These are phyloP conservation scores for Eciton burchellii DNA, from an alignment of 1,140 invertebrate species.

Conservation along the genomic window DNA sequence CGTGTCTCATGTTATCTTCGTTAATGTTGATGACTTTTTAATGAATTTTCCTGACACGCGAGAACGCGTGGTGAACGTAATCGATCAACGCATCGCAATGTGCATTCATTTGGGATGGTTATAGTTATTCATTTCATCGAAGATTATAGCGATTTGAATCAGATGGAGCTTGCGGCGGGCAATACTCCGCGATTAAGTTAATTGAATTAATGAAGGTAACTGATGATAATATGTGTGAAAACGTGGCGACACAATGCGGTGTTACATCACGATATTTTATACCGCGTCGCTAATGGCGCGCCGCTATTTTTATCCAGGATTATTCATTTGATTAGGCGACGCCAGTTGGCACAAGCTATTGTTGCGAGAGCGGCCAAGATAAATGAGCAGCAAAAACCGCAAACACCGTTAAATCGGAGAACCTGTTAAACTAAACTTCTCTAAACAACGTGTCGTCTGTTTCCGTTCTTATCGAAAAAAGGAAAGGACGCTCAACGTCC, in stretches of 20 bases:
- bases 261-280: neutral
- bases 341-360: constrained; percentile 17
- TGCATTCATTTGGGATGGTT: neutral
- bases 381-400: neutral
- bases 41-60: neutral
- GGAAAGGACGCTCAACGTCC: no score
- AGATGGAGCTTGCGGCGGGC: neutral
- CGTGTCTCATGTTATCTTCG: neutral
- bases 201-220: neutral
- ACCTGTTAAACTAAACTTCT: neutral
- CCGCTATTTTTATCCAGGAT: neutral
- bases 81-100: neutral
- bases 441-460: no score
- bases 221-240: neutral
- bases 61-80: neutral
- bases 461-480: no score
- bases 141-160: neutral
- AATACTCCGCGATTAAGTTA: neutral
- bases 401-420: neutral
- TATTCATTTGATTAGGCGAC: neutral
- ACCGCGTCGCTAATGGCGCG: neutral
- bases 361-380: neutral
- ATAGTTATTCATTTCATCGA: neutral
- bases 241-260: neutral
- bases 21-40: neutral